phyloP scores from a whole-genome alignment of 2,113 vertebrate genomes.

The Mesoclemmys tuberculata region DNA sequence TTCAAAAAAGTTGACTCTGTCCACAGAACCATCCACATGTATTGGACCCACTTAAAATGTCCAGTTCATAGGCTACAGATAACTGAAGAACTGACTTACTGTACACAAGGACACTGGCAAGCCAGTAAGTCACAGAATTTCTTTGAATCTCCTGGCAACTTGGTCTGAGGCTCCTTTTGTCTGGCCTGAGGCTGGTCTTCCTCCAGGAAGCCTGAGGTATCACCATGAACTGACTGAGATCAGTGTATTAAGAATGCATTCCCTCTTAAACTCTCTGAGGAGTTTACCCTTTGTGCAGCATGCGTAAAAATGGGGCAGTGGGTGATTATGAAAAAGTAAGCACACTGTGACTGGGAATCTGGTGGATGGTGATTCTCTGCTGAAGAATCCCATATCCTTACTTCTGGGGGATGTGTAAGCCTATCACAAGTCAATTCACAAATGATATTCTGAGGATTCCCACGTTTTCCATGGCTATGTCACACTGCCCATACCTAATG shows the following conservation, averaged over 20 bases:
- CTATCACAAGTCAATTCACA: not conserved
- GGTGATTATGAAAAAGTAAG: conserved; percentile 48
- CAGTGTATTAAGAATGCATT: not conserved
- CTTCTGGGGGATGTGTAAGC: not conserved
- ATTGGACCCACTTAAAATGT: not conserved
- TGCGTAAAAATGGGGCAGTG: not conserved
- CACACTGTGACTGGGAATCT: conserved; percentile 22
- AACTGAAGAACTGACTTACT: not conserved
- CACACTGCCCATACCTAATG: not conserved
- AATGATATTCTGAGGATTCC: not conserved
- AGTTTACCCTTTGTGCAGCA: not conserved
- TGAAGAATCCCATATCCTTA: not conserved
- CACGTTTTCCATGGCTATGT: not conserved
- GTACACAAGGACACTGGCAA: not conserved
- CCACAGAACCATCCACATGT: not conserved
- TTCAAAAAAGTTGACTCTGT: conserved; percentile 12
- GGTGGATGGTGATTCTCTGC: conserved; percentile 5
- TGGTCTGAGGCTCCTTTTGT: not conserved
- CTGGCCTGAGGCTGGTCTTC: not conserved
- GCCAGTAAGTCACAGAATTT: not conserved
- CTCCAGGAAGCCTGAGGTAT: conserved; percentile 1
- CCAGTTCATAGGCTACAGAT: conserved; percentile 25
- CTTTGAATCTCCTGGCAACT: not conserved
- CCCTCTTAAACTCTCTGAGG: not conserved
- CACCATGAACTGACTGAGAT: not conserved